Conservation (phyloP, 2,113 vertebrate species). For the Holacanthus passer region DNA sequence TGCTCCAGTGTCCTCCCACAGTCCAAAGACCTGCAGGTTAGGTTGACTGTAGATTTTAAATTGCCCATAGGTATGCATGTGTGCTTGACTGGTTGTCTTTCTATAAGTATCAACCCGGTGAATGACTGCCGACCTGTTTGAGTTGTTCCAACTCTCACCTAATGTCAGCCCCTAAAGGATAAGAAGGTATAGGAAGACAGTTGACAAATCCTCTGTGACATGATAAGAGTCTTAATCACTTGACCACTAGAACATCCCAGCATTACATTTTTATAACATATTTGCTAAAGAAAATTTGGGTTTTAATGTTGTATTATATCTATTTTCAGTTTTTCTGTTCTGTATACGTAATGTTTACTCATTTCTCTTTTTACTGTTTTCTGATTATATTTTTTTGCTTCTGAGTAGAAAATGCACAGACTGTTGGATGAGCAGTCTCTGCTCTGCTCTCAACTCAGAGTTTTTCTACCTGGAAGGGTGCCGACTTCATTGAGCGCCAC, state of each 20-base stretch:
- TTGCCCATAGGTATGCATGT: no score
- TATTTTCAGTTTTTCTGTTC: background rate
- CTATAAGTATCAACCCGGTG: no score
- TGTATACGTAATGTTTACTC: background rate
- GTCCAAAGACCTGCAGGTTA: no score
- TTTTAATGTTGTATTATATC: background rate
- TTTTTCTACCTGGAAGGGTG: conserved; percentile 36
- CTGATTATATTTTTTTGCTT: conserved; percentile 45
- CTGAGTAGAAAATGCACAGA: conserved; percentile 85
- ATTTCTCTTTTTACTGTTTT: background rate
- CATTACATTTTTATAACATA: background rate
- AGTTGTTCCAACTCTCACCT: no score
- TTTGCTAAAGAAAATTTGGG: no score
- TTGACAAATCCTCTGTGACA: background rate
- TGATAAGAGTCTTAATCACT: background rate
- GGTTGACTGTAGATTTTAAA: no score
- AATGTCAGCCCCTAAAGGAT: no score
- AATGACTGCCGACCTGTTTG: no score
- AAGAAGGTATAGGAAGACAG: no score
- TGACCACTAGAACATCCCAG: background rate
- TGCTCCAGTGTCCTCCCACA: no score
- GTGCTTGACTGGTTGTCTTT: no score
- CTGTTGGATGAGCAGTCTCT: conserved; percentile 85
- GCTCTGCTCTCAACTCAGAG: conserved; percentile 80
- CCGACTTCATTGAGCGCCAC: background rate